Evolutionary conservation across 2,888 invertebrate species (phyloP).

Genomic region (Brenthis daphne): DNA sequence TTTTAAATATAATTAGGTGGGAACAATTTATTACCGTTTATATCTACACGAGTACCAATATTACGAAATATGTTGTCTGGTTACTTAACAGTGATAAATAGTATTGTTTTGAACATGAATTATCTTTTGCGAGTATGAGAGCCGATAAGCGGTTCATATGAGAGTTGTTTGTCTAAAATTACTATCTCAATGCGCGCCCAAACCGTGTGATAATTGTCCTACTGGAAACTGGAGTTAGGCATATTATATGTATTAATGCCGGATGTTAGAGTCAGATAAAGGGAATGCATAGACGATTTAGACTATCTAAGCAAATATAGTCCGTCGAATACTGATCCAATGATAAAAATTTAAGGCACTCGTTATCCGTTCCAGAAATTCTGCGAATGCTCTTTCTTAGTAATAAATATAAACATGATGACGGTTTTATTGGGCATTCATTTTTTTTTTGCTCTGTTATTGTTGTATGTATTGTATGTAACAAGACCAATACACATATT

Average conservation of each 20-base stretch:
- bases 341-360: slow-evolving; percentile 33
- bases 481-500: neutral
- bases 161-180: slow-evolving; percentile 63
- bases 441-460: slow-evolving; percentile 30
- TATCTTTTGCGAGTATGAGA: slow-evolving; percentile 60
- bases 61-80: slow-evolving; percentile 54
- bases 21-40: slow-evolving; percentile 30
- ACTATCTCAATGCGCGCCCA: slow-evolving; percentile 54
- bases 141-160: slow-evolving; percentile 59
- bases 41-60: slow-evolving; percentile 39
- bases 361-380: slow-evolving; percentile 27
- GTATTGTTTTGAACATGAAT: slow-evolving; percentile 61
- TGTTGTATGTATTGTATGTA: slow-evolving; percentile 27
- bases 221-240: slow-evolving; percentile 18
- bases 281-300: slow-evolving; percentile 47
- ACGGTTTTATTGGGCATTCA: slow-evolving; percentile 30
- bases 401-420: slow-evolving; percentile 37
- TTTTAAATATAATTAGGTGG: slow-evolving; percentile 43
- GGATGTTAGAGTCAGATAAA: slow-evolving; percentile 76
- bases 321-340: slow-evolving; percentile 25
- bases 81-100: slow-evolving; percentile 58
- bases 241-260: slow-evolving; percentile 57
- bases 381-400: slow-evolving; percentile 38
- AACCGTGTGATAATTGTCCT: slow-evolving; percentile 35
- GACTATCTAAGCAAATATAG: slow-evolving; percentile 26